These are phyloP conservation scores for Coregonus sp. DNA, from an alignment of 2,797 vertebrate genomes.

Conservation along the genomic window DNA sequence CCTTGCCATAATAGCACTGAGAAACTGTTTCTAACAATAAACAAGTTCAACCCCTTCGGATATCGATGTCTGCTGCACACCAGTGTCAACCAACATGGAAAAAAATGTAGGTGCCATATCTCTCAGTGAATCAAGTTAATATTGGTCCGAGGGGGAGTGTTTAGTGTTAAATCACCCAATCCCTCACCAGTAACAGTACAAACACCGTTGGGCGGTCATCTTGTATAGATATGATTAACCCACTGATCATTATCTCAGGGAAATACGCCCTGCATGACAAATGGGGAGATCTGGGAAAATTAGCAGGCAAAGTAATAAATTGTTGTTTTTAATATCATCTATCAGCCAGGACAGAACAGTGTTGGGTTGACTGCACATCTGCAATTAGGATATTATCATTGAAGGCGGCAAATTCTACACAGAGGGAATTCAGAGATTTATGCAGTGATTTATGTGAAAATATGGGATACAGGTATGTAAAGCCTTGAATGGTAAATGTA, in stretches of 20 bases:
- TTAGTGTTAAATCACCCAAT: slow-evolving; percentile 9
- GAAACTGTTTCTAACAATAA: no score
- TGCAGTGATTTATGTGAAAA: background rate
- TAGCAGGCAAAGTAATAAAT: slow-evolving; percentile 12
- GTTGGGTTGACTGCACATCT: slow-evolving; percentile 21
- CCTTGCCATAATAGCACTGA: no score
- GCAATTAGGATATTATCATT: slow-evolving; percentile 26
- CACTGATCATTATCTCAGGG: slow-evolving; percentile 16
- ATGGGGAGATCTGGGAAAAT: slow-evolving; percentile 1
- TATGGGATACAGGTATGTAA: background rate
- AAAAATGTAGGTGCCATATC: background rate
- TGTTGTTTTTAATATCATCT: background rate
- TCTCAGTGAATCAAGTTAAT: slow-evolving; percentile 17
- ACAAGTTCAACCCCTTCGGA: background rate
- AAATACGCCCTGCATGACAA: background rate
- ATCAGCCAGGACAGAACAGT: background rate
- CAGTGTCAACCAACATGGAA: slow-evolving; percentile 1
- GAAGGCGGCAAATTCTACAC: slow-evolving; percentile 14
- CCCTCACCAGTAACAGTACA: slow-evolving; percentile 5
- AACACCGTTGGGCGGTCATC: slow-evolving; percentile 23
- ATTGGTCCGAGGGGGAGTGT: slow-evolving; percentile 22
- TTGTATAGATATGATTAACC: slow-evolving; percentile 28
- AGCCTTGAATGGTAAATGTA: background rate
- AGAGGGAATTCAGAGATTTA: background rate
- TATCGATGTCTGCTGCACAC: background rate